Evolutionary conservation across 2,113 vertebrate genomes (phyloP).

Genomic region (Corythornis madagascariensis): DNA sequence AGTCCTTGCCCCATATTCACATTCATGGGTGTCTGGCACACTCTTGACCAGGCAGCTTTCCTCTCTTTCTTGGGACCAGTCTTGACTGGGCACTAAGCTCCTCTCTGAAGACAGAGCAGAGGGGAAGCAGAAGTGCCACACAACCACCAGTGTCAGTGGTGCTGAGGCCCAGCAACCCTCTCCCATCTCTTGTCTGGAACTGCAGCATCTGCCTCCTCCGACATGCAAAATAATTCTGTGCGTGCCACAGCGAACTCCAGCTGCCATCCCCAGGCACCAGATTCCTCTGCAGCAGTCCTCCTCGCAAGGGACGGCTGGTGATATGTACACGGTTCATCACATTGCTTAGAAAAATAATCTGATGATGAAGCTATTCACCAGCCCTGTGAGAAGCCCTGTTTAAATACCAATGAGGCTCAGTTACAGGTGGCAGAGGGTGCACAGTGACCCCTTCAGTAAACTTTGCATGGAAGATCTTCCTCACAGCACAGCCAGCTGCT

Average conservation of each 20-base stretch:
- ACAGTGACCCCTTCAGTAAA: constrained; percentile 7
- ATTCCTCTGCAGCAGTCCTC: neutral
- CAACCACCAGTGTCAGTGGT: neutral
- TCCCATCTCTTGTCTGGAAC: fast-evolving
- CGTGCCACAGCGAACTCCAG: neutral
- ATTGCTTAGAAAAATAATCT: neutral
- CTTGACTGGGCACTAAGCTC: neutral
- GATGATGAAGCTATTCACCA: neutral
- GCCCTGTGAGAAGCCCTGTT: neutral
- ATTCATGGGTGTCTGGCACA: fast-evolving
- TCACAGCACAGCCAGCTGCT: neutral
- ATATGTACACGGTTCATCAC: neutral
- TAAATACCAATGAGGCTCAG: constrained; percentile 24
- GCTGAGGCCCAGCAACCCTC: neutral
- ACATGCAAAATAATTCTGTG: neutral
- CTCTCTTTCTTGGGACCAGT: neutral
- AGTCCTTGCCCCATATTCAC: fast-evolving
- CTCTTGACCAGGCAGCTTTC: too few species aligned
- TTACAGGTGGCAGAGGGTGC: neutral
- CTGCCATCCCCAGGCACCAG: neutral
- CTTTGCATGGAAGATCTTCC: constrained; percentile 26
- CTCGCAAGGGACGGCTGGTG: neutral
- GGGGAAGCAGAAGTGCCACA: neutral
- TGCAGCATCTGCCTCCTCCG: neutral
- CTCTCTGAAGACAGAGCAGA: neutral